phyloP scores from a whole-genome alignment of 2,888 invertebrate species.

The Teinopalpus imperialis region DNA sequence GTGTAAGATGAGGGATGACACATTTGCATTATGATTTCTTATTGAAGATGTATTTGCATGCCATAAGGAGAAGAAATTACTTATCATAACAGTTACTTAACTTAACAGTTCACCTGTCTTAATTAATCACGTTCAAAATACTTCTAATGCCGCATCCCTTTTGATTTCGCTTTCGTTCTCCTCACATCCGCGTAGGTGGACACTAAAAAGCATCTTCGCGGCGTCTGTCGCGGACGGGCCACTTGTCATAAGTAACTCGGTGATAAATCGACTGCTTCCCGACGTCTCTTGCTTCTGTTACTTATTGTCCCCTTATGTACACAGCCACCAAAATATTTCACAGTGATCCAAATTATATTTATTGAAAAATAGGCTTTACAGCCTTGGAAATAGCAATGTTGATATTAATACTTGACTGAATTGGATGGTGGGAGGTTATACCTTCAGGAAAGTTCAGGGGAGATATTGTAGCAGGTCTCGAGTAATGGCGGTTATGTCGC shows the following conservation, averaged over 20 bases:
- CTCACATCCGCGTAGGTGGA: constrained; percentile 38
- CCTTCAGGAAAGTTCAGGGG: constrained; percentile 45
- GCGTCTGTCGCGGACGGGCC: constrained; percentile 65
- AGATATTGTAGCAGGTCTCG: constrained; percentile 50
- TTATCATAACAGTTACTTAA: too few species aligned
- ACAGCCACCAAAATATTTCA: constrained; percentile 30
- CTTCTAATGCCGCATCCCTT: constrained; percentile 14
- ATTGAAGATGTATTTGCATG: too few species aligned
- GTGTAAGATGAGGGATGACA: too few species aligned
- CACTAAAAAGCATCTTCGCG: constrained; percentile 69
- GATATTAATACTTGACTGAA: neutral
- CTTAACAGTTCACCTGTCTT: too few species aligned
- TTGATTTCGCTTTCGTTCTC: neutral
- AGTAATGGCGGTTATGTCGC: constrained; percentile 60
- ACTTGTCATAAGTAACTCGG: constrained; percentile 73
- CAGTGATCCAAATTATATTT: neutral
- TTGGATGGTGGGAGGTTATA: constrained; percentile 30
- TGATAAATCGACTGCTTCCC: constrained; percentile 70
- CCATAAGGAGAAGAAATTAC: too few species aligned
- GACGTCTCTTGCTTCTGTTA: constrained; percentile 70
- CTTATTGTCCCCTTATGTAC: constrained; percentile 73
- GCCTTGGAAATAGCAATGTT: neutral
- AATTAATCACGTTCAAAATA: too few species aligned
- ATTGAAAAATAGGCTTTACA: constrained; percentile 31
- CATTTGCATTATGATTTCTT: too few species aligned